Base-by-base conservation (phyloP, 1,140 invertebrate species). In the Pectinophora gossypiella region DNA sequence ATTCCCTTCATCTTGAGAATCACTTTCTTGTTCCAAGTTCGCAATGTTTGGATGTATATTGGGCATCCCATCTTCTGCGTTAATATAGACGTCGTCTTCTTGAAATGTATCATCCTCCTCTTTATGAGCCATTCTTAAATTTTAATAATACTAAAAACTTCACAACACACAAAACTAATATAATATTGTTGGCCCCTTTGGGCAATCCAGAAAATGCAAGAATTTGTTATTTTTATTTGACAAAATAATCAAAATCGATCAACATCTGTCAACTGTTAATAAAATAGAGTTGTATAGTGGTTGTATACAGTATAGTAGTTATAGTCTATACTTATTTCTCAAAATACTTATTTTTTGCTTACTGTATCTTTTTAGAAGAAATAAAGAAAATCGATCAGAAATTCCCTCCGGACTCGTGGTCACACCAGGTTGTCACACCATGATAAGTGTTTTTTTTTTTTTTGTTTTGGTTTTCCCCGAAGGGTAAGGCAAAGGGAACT, bases 11-110 rank as follows among this genome's bases (percentile, higher is more conserved):
- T 89, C 88, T 2, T 83, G 81, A 18, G 83, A 87, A 63, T 84
- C 87, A 55, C 77, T 77, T 61, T 91, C 89, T 43, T 89, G 85
- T 48, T 90, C 90, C 53, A 94, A 82, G 68, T 89, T 85, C 56
- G 86, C 88, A 52, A 90, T 88, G 73, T 94, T 94, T 1, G 94
- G 94, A 84, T 95, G 94, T 54, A 94, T 88, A 78, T 93, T 95
- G 50, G 94, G 94, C 67, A 96, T 90, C 21, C 95, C 95, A 87
- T 96, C 95, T 65, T 94, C 91, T 65, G 92, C 92, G 70, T 96
- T 96, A 51, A 96, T 95, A 57, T 93, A 95, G 60, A 94, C 93
- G 74, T 94, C 91, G 64, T 92, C 91, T 59, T 92, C 89, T 51
- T 82, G 87, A 68, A 79, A 84, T 19, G 67, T 60, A 40, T 85